phyloP scores from a whole-genome alignment of 1,140 invertebrate species.

The Ridgeia piscesae region DNA sequence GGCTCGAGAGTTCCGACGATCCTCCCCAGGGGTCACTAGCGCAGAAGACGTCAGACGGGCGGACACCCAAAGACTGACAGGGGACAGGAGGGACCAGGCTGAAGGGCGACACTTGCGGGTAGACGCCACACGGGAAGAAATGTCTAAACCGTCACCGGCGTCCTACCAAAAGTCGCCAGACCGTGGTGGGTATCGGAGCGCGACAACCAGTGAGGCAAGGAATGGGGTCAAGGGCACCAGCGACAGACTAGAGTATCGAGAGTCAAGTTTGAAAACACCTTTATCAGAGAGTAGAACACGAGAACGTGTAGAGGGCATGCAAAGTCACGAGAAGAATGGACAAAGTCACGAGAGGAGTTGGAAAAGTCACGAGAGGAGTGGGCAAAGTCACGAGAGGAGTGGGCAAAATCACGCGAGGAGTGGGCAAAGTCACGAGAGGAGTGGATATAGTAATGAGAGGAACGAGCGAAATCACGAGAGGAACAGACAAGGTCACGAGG shows the following conservation, averaged over 20 bases:
- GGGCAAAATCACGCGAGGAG: constrained; percentile 18
- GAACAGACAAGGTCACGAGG: constrained; percentile 9
- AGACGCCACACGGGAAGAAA: neutral
- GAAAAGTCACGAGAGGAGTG: neutral
- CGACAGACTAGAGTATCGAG: neutral
- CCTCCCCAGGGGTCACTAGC: neutral
- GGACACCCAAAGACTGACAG: neutral
- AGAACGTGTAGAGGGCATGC: neutral
- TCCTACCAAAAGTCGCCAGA: neutral
- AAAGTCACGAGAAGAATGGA: neutral
- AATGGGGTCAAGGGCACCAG: neutral
- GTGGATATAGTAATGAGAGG: neutral
- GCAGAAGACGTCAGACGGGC: neutral
- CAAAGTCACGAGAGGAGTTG: neutral
- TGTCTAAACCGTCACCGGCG: neutral
- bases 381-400: constrained; percentile 10
- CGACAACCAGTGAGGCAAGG: neutral
- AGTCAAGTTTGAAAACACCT: neutral
- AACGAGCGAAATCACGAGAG: neutral
- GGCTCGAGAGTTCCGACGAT: too few relatives aligned
- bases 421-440: neutral
- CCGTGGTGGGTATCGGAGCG: neutral
- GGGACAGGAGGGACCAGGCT: neutral
- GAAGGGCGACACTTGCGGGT: neutral
- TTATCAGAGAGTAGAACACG: neutral